Evolutionary conservation across 2,113 vertebrate species (phyloP).

Genomic region (Panurus biarmicus): DNA sequence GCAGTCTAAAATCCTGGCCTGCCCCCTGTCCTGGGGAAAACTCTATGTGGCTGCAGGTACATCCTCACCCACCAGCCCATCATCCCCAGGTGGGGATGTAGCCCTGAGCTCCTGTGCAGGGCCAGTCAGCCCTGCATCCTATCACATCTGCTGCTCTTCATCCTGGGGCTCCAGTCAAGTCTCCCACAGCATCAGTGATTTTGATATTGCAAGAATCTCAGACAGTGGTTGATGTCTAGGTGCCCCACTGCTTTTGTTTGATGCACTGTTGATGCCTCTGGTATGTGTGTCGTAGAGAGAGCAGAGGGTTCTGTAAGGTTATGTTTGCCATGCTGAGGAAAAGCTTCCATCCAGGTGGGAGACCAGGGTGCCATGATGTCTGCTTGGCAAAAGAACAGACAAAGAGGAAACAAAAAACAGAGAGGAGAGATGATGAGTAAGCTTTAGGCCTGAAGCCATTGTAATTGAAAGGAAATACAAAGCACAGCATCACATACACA

Average conservation of each 20-base stretch:
- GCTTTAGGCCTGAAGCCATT: not conserved
- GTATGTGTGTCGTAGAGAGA: not conserved
- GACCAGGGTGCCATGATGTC: not conserved
- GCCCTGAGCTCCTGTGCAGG: accelerated
- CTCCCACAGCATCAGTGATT: not conserved
- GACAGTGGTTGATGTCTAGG: not conserved
- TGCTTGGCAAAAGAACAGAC: not conserved
- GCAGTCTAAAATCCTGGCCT: not conserved
- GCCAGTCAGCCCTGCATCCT: not conserved
- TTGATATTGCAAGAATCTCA: not conserved
- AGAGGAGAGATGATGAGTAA: not conserved
- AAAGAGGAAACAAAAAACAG: not conserved
- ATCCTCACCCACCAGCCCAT: not conserved
- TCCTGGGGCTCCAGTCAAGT: not conserved
- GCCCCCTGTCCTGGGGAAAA: not conserved
- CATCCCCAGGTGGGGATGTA: no score
- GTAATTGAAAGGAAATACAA: not conserved
- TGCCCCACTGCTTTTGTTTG: not conserved
- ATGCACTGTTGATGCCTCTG: not conserved
- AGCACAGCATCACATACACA: not conserved
- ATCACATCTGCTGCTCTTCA: not conserved
- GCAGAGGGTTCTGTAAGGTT: not conserved
- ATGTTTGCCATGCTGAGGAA: accelerated
- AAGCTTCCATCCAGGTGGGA: accelerated
- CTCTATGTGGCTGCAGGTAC: accelerated